Base-by-base conservation (phyloP, 2,797 vertebrate species). In the Salmo trutta region DNA sequence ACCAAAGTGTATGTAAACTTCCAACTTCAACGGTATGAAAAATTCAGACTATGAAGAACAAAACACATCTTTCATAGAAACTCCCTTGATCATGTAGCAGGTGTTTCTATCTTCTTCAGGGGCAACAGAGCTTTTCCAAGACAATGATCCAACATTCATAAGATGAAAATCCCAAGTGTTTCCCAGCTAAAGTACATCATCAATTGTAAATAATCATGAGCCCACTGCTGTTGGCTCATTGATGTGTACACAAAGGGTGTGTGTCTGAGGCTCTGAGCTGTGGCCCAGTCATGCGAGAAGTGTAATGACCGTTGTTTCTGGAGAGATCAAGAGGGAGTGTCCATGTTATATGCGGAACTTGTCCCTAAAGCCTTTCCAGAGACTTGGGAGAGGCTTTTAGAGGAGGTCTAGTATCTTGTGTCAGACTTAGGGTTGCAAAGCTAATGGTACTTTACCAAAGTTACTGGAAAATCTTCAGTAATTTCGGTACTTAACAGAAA, bases 181-280 rank as follows among this genome's bases (percentile, higher is more conserved):
- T 47, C 52, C 56, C 80, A 71, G 0, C 78, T 82, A 5, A 5
- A 21, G 51, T 15, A 54, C 24, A 47, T 54, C 0, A 54, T 56
- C 41, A 21, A 47, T 36, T 77, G 75, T 74, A 54, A 85, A 62
- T 36, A 33, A 68, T 66, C 64, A 27, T 73, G 59, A 71, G 52
- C 53, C 56, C 24, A 67, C 24, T 52, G 10, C 12, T 68, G 54
- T 77, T 33, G 8, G 12, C 17, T 0, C 51, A 33, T n/a, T 8
- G n/a, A 17, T 52, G 12, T 51, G 33, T 84, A 74, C 79, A 76
- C 78, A 75, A 4, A 14, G 76, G 80, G 80, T 70, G 82, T 77
- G 81, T 8, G n/a, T 62, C 56, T 62, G 56, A 21, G 1, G 56
- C 56, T 12, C 56, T 21, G 56, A 77, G 69, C 71, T 66, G 54